Evolutionary conservation across 1,140 invertebrate species (phyloP).

Genomic region (Caerostris extrusa): DNA sequence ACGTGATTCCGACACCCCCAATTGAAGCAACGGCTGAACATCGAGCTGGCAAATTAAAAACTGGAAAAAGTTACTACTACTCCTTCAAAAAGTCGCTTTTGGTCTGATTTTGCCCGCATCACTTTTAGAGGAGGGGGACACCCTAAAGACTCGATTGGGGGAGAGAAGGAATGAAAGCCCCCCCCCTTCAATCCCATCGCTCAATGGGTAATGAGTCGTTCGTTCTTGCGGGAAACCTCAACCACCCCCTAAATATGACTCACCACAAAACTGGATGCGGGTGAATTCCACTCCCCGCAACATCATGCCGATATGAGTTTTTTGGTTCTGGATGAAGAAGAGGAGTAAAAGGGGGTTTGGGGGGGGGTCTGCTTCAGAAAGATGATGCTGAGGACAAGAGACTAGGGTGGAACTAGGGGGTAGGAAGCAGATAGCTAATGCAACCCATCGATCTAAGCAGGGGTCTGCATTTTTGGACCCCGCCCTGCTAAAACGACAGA

Average conservation of each 20-base stretch:
- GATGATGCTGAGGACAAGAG: constrained; percentile 71
- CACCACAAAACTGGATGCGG: constrained; percentile 73
- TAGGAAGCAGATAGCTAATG: constrained; percentile 68
- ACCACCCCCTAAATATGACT: constrained; percentile 69
- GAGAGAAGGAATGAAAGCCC: not conserved
- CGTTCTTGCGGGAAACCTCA: constrained; percentile 74
- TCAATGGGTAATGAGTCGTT: constrained; percentile 76
- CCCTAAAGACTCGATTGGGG: not conserved
- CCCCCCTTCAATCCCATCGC: not conserved
- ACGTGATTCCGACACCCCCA: constrained; percentile 62
- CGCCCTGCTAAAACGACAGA: constrained; percentile 66
- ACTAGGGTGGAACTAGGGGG: constrained; percentile 22
- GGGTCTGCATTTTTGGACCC: constrained; percentile 70
- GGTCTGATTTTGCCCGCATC: not conserved
- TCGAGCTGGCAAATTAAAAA: constrained; percentile 7
- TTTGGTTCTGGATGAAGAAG: constrained; percentile 48
- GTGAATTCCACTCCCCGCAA: constrained; percentile 46
- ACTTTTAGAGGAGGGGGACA: not conserved
- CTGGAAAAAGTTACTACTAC: constrained; percentile 1
- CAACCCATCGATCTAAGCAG: constrained; percentile 72
- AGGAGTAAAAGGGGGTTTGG: constrained; percentile 5
- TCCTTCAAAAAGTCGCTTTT: constrained; percentile 11
- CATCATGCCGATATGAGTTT: constrained; percentile 71
- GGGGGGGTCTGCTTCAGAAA: constrained; percentile 4
- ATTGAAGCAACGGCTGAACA: constrained; percentile 27